These are phyloP conservation scores for Paratilapia polleni DNA, from an alignment of 2,113 vertebrate genomes.

Conservation along the genomic window DNA sequence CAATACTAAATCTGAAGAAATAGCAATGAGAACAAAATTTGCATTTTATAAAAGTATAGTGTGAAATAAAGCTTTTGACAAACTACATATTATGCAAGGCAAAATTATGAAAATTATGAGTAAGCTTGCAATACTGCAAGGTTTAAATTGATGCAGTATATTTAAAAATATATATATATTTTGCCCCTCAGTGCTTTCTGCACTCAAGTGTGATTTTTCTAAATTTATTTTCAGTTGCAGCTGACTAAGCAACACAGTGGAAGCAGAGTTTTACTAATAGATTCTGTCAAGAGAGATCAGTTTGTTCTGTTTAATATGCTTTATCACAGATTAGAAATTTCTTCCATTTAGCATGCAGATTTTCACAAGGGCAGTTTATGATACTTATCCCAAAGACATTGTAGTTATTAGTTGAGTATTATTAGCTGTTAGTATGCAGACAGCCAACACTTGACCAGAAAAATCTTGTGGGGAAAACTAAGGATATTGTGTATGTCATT, in stretches of 20 bases:
- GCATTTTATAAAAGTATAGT: neutral
- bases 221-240: constrained; percentile 38
- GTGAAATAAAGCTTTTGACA: no score
- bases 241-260: constrained; percentile 43
- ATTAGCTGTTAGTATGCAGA: no score
- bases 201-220: constrained; percentile 44
- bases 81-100: no score
- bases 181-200: constrained; percentile 30
- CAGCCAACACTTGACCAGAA: neutral
- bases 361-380: constrained; percentile 13
- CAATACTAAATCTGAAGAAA: neutral
- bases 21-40: neutral
- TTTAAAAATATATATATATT: constrained; percentile 22
- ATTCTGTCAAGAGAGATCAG: constrained; percentile 43
- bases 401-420: neutral
- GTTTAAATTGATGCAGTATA: constrained; percentile 17
- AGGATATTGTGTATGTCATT: no score
- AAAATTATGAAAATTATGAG: no score
- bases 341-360: constrained; percentile 13
- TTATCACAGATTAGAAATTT: constrained; percentile 1
- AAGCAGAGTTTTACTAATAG: constrained; percentile 41
- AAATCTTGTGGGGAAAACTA: neutral
- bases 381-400: neutral
- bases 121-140: neutral
- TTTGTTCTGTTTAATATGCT: constrained; percentile 37